Evolutionary conservation across 2,888 invertebrate genomes (phyloP), one percentile per base, ranked within the genome.

Genomic region (Rhopalosiphum nymphaeae): DNA sequence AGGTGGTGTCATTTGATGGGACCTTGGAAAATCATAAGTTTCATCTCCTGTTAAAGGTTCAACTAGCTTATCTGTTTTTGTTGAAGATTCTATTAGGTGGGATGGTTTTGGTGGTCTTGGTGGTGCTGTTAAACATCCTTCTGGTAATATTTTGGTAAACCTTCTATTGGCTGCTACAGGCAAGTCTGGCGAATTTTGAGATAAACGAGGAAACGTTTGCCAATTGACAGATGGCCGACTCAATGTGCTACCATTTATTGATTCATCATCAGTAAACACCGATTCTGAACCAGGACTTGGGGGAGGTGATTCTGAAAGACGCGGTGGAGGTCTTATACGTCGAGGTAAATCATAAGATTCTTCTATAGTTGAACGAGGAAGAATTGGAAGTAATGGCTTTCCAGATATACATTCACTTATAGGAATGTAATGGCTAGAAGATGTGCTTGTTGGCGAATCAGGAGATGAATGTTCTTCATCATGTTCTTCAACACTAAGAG

Each of bases 391-490:
- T 84, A 95, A 94, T 11, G 96, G 96, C 94, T 96, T 96, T 91
- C 99, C 99, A 61, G 98, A 98, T 95, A 98, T 97, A 96, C 99
- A 99, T 96, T 99, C 98, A 93, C 98, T 98, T 95, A 99, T 98
- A 21, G 98, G 98, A 96, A 99, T 98, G 96, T 99, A 99, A 0
- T 98, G 98, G 46, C 98, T 98, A 25, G 98, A 97, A 57, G 96
- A 96, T 46, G 96, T 96, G 95, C 97, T 97, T 61, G 97, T 97
- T 92, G 97, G 97, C 91, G 97, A 96, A 94, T 97, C 96, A 26
- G 97, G 97, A 44, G 97, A 97, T 36, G 97, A 97, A 95, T 97
- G 97, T 86, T 96, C 93, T 92, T 94, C 84, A 89, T 95, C 95
- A 21, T 94, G 92, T 92, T 93, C 95, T 87, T 92, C 88, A 57